Conservation (phyloP, 2,888 invertebrate genomes). For the Syritta pipiens region DNA sequence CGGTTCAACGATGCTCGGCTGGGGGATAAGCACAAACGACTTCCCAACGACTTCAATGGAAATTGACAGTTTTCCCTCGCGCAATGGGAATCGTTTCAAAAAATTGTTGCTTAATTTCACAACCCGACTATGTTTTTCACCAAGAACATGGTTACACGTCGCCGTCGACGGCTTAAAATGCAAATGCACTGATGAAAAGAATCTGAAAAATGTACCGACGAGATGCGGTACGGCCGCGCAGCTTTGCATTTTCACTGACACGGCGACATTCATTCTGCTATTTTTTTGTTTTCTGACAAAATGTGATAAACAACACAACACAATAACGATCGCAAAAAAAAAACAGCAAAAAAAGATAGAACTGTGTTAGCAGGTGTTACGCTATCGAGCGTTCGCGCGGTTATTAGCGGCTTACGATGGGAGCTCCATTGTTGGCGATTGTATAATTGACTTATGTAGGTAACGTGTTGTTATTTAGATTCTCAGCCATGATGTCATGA, state of each 20-base stretch:
- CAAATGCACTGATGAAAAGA: neutral
- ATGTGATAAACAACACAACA: neutral
- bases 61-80: conserved; percentile 41
- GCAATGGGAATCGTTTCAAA: conserved; percentile 7
- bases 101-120: conserved; percentile 23
- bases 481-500: conserved; percentile 21
- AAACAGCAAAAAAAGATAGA: conserved; percentile 1
- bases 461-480: conserved; percentile 8
- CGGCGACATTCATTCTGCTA: neutral
- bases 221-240: no score
- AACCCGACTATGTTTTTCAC: neutral
- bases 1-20: neutral
- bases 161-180: neutral
- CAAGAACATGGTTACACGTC: neutral
- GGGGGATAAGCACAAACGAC: no score
- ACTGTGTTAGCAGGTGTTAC: conserved; percentile 23
- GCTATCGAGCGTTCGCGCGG: conserved; percentile 18
- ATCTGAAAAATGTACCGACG: conserved; percentile 11
- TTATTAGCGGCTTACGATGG: conserved; percentile 23
- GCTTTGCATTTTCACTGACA: conserved; percentile 15
- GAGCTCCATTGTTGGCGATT: conserved; percentile 13
- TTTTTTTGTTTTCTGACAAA: conserved; percentile 25
- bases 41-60: conserved; percentile 16
- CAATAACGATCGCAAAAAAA: conserved; percentile 1
- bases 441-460: conserved; percentile 19